These are phyloP conservation scores for Centruroides vittatus DNA, from an alignment of 1,140 invertebrate genomes.

Conservation along the genomic window DNA sequence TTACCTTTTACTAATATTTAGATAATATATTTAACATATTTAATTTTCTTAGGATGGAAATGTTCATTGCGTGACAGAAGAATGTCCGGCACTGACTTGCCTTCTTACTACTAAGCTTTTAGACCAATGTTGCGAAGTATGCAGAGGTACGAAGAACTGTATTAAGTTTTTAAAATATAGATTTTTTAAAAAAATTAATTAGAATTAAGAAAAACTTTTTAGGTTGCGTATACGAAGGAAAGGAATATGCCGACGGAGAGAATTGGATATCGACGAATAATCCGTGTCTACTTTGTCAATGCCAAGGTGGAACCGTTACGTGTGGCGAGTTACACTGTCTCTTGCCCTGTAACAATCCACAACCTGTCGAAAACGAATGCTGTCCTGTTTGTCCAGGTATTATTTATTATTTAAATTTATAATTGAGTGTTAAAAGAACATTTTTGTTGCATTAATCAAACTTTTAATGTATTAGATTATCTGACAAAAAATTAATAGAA, in stretches of 20 bases:
- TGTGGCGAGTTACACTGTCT: constrained; percentile 30
- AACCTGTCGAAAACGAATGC: constrained; percentile 47
- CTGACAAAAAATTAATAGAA: no score
- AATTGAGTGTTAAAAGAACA: neutral
- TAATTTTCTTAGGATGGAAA: constrained; percentile 10
- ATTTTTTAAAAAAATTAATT: neutral
- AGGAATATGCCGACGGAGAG: constrained; percentile 40
- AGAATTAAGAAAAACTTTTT: constrained; percentile 8
- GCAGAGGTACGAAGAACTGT: constrained; percentile 10
- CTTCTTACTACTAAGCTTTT: neutral
- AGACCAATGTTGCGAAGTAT: constrained; percentile 13
- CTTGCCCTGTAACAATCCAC: constrained; percentile 46
- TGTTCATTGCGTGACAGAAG: constrained; percentile 8
- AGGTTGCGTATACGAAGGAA: constrained; percentile 47
- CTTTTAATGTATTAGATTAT: no score
- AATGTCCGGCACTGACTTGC: constrained; percentile 6
- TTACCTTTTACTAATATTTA: no score
- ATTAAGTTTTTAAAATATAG: neutral
- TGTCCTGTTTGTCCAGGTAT: constrained; percentile 47
- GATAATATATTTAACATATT: neutral
- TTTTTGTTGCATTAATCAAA: no score
- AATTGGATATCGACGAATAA: constrained; percentile 34
- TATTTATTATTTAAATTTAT: neutral
- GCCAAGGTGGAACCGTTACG: constrained; percentile 43
- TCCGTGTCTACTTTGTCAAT: constrained; percentile 44